These are phyloP conservation scores for Plebejus melissa DNA, from an alignment of 2,888 invertebrate species.

Conservation along the genomic window DNA sequence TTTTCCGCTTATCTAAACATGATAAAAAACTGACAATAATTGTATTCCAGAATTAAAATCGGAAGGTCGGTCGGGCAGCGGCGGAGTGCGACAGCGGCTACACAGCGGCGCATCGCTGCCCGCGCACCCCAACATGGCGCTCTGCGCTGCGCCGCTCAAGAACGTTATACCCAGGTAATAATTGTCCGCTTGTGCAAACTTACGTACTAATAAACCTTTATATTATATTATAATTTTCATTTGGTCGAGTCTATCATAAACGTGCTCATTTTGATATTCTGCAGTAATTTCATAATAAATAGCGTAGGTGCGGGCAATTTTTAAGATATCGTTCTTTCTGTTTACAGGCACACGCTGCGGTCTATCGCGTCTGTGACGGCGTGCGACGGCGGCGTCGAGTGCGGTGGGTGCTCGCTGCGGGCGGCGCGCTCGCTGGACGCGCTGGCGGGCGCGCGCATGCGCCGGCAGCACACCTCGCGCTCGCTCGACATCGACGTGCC, in stretches of 20 bases:
- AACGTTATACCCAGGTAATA: constrained; percentile 32
- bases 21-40: background rate
- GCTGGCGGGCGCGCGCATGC: constrained; percentile 49
- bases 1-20: too few relatives aligned
- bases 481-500: constrained; percentile 58
- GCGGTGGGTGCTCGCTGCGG: constrained; percentile 44
- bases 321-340: background rate
- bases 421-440: constrained; percentile 43
- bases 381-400: constrained; percentile 49
- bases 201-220: too few relatives aligned
- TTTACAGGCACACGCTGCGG: constrained; percentile 76
- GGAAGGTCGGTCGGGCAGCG: constrained; percentile 37
- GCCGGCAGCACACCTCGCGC: constrained; percentile 55
- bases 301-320: too few relatives aligned
- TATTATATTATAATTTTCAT: too few relatives aligned
- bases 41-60: constrained; percentile 5
- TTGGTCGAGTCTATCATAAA: too few relatives aligned
- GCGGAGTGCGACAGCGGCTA: constrained; percentile 56
- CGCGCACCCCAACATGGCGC: constrained; percentile 39
- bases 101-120: constrained; percentile 58
- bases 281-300: background rate
- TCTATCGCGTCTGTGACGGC: constrained; percentile 83
- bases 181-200: background rate
- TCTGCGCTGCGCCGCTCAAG: constrained; percentile 38
- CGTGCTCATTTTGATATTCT: background rate